phyloP scores from a whole-genome alignment of 2,113 vertebrate species.

The Hassar affinis region DNA sequence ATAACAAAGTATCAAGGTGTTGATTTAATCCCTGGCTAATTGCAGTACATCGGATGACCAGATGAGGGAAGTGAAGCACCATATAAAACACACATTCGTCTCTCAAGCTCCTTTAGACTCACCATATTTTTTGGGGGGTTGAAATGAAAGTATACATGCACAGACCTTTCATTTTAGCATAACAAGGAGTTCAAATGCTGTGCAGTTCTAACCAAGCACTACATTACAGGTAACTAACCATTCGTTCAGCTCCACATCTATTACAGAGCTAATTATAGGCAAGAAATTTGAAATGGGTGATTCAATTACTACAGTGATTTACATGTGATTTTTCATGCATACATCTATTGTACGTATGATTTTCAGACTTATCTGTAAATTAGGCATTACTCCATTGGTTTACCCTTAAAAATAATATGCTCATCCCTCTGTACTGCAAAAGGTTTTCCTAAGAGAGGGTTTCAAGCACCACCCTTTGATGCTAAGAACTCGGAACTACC shows the following conservation, averaged over 20 bases:
- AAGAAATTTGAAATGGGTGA: neutral
- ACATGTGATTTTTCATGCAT: neutral
- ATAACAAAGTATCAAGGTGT: neutral
- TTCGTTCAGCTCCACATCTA: neutral
- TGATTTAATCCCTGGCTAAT: neutral
- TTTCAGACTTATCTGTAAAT: neutral
- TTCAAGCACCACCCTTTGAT: neutral
- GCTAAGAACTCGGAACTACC: neutral
- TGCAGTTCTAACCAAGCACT: neutral
- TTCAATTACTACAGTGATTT: neutral
- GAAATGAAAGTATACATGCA: neutral
- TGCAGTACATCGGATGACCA: neutral
- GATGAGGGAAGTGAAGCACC: constrained; percentile 24
- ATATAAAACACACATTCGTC: neutral
- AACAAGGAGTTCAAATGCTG: neutral
- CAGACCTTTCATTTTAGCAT: neutral
- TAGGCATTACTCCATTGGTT: neutral
- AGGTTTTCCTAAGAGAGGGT: neutral
- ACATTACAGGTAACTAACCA: neutral
- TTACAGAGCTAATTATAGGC: neutral
- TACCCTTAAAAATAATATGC: neutral
- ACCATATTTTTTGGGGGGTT: neutral
- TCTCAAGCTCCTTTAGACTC: neutral
- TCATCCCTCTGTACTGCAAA: neutral
- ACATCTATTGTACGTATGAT: neutral